Base-by-base conservation (phyloP, 1,140 invertebrate species). In the Colletes gigas region DNA sequence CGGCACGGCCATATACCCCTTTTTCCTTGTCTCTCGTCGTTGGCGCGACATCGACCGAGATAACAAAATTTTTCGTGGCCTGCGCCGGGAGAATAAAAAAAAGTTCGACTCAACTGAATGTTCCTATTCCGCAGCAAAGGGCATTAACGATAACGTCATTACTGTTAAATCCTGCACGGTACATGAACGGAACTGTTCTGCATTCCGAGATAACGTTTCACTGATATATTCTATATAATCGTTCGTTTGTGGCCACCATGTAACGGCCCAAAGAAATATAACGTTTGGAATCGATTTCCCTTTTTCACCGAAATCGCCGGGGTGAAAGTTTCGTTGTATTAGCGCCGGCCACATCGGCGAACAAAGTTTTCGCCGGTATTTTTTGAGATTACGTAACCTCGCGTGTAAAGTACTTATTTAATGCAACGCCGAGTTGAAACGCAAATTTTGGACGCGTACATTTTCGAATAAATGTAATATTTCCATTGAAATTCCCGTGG, bases 51-150 rank as follows among this genome's bases (percentile, higher is more conserved):
- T 75, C 84, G 82, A 76, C 82, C 82, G 79, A 84, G 83, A 88
- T 87, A 88, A 83, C 82, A 66, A 84, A 79, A 82, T 88, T 88
- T 87, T 82, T 82, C 75, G 62, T 73, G 71, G 83, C 82, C 73
- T 65, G 63, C 76, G 21, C 55, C 66, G 55, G 30, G 30, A 30
- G 2, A 30, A 30, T 30, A 65, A 83, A 65, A 83, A 83, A 82
- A 41, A 86, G 82, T 83, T 76, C 44, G 69, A 62, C 63, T 73
- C 65, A 57, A 54, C 72, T 44, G 66, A 57, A 50, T 74, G 67
- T n/a, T 52, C 73, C 39, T 76, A 50, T 70, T 44, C 52, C 44
- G n/a, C 65, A 30, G 68, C 71, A 30, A 52, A 70, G 55, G 47
- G 21, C 54, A 68, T 57, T 86, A 73, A 83, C 75, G 68, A 67